phyloP scores from a whole-genome alignment of 2,888 invertebrate species.

The Cremastinae sp. region DNA sequence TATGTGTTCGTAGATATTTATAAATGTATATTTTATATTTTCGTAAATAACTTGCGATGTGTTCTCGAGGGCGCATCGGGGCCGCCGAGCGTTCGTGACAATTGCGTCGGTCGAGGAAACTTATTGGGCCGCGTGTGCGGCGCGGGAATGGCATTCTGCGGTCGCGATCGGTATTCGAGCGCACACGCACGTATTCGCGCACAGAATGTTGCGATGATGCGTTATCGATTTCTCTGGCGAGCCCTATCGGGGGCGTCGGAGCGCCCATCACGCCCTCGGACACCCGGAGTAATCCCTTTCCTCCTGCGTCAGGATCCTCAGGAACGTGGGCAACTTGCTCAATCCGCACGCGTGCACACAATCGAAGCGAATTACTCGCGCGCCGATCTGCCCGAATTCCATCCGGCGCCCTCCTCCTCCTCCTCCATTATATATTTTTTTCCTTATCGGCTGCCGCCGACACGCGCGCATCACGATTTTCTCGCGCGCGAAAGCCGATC shows the following conservation, averaged over 20 bases:
- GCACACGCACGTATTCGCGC: slow-evolving; percentile 59
- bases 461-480: too few relatives aligned
- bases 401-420: background rate
- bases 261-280: background rate
- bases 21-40: background rate
- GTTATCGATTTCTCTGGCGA: slow-evolving; percentile 75
- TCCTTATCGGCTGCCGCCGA: too few relatives aligned
- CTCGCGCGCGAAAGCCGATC: background rate
- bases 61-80: background rate
- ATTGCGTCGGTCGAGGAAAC: slow-evolving; percentile 54
- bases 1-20: too few relatives aligned
- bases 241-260: slow-evolving; percentile 37
- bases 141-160: slow-evolving; percentile 78
- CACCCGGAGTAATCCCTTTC: background rate
- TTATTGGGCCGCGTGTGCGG: slow-evolving; percentile 61
- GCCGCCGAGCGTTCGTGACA: slow-evolving; percentile 13
- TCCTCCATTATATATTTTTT: too few relatives aligned
- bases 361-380: background rate
- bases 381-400: background rate
- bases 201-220: slow-evolving; percentile 69
- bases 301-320: slow-evolving; percentile 18
- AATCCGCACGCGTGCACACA: background rate
- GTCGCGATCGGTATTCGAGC: slow-evolving; percentile 77
- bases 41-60: background rate
- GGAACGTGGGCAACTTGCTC: slow-evolving; percentile 19